Conservation (phyloP, 2,113 vertebrate species). For the Hydrochoerus hydrochaeris region DNA sequence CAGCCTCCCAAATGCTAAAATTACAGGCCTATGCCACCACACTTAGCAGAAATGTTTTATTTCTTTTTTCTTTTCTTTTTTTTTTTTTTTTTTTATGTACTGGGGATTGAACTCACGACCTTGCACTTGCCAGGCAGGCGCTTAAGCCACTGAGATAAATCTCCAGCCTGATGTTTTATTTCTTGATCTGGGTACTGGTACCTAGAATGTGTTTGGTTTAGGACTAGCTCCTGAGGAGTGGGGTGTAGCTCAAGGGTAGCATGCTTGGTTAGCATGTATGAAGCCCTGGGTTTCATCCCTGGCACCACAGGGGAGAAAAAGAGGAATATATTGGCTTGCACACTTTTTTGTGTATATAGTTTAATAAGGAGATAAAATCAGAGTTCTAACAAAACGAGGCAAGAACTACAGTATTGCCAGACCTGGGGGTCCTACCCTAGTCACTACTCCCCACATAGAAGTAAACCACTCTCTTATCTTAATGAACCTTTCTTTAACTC, state of each 20-base stretch:
- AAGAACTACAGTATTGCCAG: neutral
- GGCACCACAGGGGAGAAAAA: neutral
- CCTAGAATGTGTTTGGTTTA: neutral
- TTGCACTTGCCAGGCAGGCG: too few relatives aligned
- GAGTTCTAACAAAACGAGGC: neutral
- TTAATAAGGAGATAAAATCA: neutral
- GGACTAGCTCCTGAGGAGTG: neutral
- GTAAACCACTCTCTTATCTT: neutral
- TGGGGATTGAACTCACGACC: too few relatives aligned
- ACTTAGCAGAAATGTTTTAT: neutral
- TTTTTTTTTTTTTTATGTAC: too few relatives aligned
- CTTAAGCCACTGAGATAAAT: too few relatives aligned
- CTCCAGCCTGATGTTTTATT: too few relatives aligned
- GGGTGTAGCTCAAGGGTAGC: neutral
- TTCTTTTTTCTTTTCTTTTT: too few relatives aligned
- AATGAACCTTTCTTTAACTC: neutral
- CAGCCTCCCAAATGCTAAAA: neutral
- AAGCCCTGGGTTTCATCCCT: neutral
- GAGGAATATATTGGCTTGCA: neutral
- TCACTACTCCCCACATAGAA: neutral
- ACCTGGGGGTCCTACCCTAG: neutral
- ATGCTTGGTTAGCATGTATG: neutral
- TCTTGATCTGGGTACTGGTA: slow-evolving; percentile 15
- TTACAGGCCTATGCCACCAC: neutral
- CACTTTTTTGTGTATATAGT: neutral